Percentiles rank a stretch among this genome's conserved stretches.
phyloP scores from a whole-genome alignment of 2,888 invertebrate species.

The Nomada fucata region DNA sequence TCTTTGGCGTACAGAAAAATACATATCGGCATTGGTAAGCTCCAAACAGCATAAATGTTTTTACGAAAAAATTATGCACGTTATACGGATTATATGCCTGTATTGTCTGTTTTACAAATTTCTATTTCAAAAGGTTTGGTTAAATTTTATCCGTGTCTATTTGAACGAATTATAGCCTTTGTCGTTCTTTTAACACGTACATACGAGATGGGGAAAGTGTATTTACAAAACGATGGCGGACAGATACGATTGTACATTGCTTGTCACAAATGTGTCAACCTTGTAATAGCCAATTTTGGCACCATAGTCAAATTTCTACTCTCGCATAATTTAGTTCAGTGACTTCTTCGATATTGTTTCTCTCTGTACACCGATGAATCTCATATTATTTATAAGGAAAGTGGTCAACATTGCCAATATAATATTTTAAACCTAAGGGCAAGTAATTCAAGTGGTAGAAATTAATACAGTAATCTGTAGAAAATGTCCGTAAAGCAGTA shows the following conservation, averaged over 20 bases:
- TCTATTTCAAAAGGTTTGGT: not conserved
- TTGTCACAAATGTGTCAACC: conserved; percentile 80
- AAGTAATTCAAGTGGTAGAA: no score
- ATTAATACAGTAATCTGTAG: no score
- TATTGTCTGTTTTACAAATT: not conserved
- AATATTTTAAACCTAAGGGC: not conserved
- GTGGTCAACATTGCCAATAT: not conserved
- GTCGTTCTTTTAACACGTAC: conserved; percentile 17
- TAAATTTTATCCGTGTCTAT: not conserved
- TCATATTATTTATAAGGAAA: not conserved
- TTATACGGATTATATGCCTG: not conserved
- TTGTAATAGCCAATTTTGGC: conserved; percentile 56
- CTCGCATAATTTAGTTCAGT: not conserved
- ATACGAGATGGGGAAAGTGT: conserved; percentile 59
- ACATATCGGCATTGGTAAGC: conserved; percentile 36
- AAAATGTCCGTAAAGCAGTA: no score
- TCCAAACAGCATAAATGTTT: conserved; percentile 36
- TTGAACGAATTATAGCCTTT: not conserved
- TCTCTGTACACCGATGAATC: not conserved
- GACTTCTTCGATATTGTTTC: not conserved
- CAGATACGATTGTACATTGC: conserved; percentile 65
- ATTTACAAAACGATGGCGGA: conserved; percentile 66
- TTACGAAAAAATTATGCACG: conserved; percentile 34
- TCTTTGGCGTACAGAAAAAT: conserved; percentile 9
- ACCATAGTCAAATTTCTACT: conserved; percentile 62